Conservation (phyloP, 1,140 invertebrate species). For the Drosophila ficusphila region DNA sequence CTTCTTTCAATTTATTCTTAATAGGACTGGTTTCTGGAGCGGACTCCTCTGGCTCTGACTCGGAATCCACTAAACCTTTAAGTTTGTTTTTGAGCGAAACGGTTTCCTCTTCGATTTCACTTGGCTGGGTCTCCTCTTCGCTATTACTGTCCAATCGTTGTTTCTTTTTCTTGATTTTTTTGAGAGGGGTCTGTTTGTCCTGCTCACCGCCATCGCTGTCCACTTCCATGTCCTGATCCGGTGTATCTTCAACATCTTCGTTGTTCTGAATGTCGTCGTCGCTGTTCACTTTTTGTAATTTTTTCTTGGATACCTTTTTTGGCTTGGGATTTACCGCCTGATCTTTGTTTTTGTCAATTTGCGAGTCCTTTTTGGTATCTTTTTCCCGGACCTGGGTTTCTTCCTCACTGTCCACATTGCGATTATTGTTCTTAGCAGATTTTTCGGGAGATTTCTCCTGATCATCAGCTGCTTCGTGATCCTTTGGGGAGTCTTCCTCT, state of each 20-base stretch:
- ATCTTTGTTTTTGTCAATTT: neutral
- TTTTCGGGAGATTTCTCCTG: neutral
- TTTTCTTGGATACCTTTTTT: slow-evolving; percentile 19
- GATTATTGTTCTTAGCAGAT: neutral
- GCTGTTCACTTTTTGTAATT: slow-evolving; percentile 12
- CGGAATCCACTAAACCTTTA: slow-evolving; percentile 63
- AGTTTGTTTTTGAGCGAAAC: slow-evolving; percentile 25
- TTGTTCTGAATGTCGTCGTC: slow-evolving; percentile 3
- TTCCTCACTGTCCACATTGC: neutral
- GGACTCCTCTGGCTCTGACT: slow-evolving; percentile 10
- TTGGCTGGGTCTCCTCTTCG: slow-evolving; percentile 9
- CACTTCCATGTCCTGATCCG: neutral
- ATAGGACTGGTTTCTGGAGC: slow-evolving; percentile 2
- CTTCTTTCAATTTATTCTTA: slow-evolving; percentile 40
- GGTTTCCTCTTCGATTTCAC: neutral
- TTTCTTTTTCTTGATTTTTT: slow-evolving; percentile 42
- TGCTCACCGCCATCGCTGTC: neutral
- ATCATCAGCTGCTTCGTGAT: neutral
- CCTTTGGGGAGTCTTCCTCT: neutral
- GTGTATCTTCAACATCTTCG: neutral
- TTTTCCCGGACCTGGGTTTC: neutral
- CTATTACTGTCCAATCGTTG: slow-evolving; percentile 36
- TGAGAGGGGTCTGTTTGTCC: slow-evolving; percentile 5
- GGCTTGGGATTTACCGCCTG: neutral
- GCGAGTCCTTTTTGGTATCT: no score